Base-by-base conservation (phyloP, 2,113 vertebrate species). In the Petrocephalus microphthalmus region DNA sequence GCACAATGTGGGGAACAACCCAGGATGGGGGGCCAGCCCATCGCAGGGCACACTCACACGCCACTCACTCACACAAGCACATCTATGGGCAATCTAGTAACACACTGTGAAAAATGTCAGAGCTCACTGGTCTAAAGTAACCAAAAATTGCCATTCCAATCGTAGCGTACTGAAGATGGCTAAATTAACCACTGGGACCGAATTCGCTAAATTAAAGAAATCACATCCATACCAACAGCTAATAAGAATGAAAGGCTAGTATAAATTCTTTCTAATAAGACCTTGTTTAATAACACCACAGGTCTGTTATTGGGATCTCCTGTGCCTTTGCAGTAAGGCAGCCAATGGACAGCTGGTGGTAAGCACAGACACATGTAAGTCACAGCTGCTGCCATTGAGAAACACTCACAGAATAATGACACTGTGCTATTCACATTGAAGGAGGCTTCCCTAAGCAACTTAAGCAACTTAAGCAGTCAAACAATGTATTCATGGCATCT, bases 401-500 rank as follows among this genome's bases (percentile, higher is more conserved):
- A 78, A 78, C 71, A 78, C 71, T 78, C 71, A 33, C 71, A 78
- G 33, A 78, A 78, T 42, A 78, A 78, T 19, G 71, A 42, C 33
- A 78, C 29, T 19, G 71, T 78, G 33, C 71, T 78, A 78, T 78
- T 33, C 71, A 78, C 71, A 42, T 78, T 78, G 71, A 78, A 78
- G 71, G 17, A 78, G 71, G 29, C 71, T 78, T 33, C 71, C 71
- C 71, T 78, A 78, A 78, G 33, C 71, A 78, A 78, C 71, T 33
- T 37, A 78, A 78, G 71, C 29, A 78, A 78, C 71, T 33, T 78
- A 78, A 78, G 71, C 71, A 78, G 29, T 78, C 33, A 78, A 78
- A 78, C 71, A 33, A 78, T 78, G 71, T 78, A 78, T 78, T 78
- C 71, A 78, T 42, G 71, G 42, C 33, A 78, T 78, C 71, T 78